phyloP scores from a whole-genome alignment of 2,888 invertebrate species.

The Polymixis lichenea region DNA sequence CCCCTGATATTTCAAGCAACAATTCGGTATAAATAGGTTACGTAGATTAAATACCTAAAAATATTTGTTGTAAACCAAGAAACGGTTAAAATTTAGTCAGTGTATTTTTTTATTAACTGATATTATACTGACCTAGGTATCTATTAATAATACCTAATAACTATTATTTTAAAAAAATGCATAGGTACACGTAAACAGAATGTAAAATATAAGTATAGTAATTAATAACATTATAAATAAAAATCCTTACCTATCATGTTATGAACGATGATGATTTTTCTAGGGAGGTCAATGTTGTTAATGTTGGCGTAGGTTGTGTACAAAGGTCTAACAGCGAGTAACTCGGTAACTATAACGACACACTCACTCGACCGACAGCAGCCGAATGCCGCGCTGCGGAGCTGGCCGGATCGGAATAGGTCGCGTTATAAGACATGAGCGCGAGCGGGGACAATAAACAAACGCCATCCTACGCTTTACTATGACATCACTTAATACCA shows the following conservation, averaged over 20 bases:
- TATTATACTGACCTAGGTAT: background rate
- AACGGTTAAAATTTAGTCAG: background rate
- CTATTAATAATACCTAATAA: background rate
- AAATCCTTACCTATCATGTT: conserved; percentile 87
- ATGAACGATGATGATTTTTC: conserved; percentile 78
- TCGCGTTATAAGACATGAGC: conserved; percentile 57
- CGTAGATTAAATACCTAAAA: background rate
- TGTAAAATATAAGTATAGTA: conserved; percentile 5
- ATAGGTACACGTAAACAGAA: conserved; percentile 6
- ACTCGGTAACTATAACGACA: conserved; percentile 68
- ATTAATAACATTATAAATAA: conserved; percentile 50
- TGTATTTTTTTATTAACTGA: background rate
- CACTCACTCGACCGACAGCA: conserved; percentile 83
- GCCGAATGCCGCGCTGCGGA: conserved; percentile 81
- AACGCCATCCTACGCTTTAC: conserved; percentile 8
- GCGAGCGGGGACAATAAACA: conserved; percentile 52
- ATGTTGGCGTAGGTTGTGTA: conserved; percentile 90
- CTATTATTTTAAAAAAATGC: background rate
- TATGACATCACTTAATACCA: background rate
- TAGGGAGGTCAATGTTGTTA: conserved; percentile 84
- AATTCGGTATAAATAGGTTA: background rate
- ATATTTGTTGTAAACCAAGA: too few species aligned
- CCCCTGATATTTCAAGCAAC: background rate
- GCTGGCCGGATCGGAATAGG: conserved; percentile 60
- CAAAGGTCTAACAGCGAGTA: conserved; percentile 70